Base-by-base conservation (phyloP, 2,113 vertebrate species). In the Cinclus cinclus region DNA sequence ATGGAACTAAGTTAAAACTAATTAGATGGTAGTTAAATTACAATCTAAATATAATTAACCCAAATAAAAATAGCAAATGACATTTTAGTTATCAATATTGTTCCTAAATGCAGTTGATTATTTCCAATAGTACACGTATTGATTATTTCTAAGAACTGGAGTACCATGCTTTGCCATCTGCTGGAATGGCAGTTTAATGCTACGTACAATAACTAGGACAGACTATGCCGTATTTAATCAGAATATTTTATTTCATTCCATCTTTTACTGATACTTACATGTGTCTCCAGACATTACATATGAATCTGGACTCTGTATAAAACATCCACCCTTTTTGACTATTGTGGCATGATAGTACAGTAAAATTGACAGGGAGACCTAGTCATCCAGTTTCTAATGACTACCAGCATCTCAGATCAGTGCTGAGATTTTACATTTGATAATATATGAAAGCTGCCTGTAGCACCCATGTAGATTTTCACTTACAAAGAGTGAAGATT, bases 21-120 rank as follows among this genome's bases (percentile, higher is more conserved):
- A 99, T 99, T 98, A 99, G 98, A 97, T 97, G 96, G 97, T 82
- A 97, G 98, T 98, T 98, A 98, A 98, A 98, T 98, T 98, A 98
- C 97, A 98, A 98, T 97, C 97, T 98, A 99, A 99, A 99, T 98
- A 98, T 96, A 98, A 97, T 97, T 97, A 98, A 98, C 97, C 90
- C 94, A 98, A 98, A 98, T 98, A 98, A 99, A 99, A 99, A 98
- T 96, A 98, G 96, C 95, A 98, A 98, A 98, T 97, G 97, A 97
- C 98, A 98, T 98, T 97, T 94, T 97, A 97, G 98, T 98, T 98
- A 99, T 98, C 97, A 98, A 98, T 98, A 98, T 97, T 97, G 97
- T 97, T 98, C 98, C 98, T 98, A 97, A 91, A 95, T 97, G 98
- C 98, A 98, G 98, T 98, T 98, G 98, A 98, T 98, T 98, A 98